Base-by-base conservation (phyloP, 2,888 invertebrate species). In the Campaea margaritaria region DNA sequence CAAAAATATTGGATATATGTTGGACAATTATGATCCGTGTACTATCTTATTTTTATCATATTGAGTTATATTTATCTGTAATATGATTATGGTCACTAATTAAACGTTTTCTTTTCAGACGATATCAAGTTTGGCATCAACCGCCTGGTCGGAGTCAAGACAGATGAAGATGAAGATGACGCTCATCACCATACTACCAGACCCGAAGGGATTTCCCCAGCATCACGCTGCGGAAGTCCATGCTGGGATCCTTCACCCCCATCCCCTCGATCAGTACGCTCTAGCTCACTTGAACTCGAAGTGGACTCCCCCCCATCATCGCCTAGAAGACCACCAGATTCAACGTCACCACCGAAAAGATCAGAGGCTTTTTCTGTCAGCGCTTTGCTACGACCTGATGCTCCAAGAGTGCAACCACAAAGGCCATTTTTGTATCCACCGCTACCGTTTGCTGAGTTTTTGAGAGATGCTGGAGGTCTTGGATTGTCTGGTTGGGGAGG, bases 351-450 rank as follows among this genome's bases (percentile, higher is more conserved):
- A 69, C 87, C 93, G 10, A 96, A 96, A 83, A 95, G 96, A 90
- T 96, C 96, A 12, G 97, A 97, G 87, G 94, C 96, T 21, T 97
- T 97, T 85, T 96, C 96, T 54, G 97, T 97, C 41, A 96, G 96
- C 65, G 97, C 97, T 0, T 89, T 97, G 36, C 85, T 97, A 46
- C 93, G 96, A 83, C 96, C 97, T 56, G 97, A 97, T 79, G 95
- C 96, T 42, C 96, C 95, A 15, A 91, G 94, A 82, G 93, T 93
- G 5, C 93, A 93, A 67, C 91, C 93, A 0, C 91, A 93, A 56
- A 86, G 95, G 78, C 95, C 95, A 0, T 94, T 95, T 70, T 75
- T 95, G 7, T 95, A 95, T 69, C 95, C 95, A 10, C 91, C 91
- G 2, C 77, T 93, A 49, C 95, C 94, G 0, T 94, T 95, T 65